Base-by-base conservation (phyloP, 2,113 vertebrate genomes). In the Bettongia penicillata region DNA sequence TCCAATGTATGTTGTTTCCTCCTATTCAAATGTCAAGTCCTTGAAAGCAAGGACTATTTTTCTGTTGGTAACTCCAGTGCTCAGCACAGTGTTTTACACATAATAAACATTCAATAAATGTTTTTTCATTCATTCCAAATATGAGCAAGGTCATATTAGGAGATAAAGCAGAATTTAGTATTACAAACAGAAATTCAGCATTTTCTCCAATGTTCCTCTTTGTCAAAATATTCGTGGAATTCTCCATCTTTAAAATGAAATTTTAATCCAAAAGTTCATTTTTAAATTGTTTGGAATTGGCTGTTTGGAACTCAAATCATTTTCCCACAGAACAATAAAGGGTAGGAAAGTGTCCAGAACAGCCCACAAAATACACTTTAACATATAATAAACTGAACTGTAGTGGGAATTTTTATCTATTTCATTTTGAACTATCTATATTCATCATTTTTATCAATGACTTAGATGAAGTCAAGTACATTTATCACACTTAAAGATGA, bases 311-410 rank as follows among this genome's bases (percentile, higher is more conserved):
- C 91, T 94, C 3, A 16, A 23, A 91, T 31, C 24, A 25, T 92
- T 93, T 95, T 51, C 53, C 93, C 47, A 92, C 0, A 11, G 43
- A 92, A 96, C 43, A 53, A 93, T 31, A 89, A 91, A 93, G 61
- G 94, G 28, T 89, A 8, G 28, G 92, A 90, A 68, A 92, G 91
- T 49, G 51, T 24, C 61, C 51, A 94, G 37, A 22, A 26, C 31
- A 93, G 47, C 8, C 24, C 61, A 61, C 0, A 19, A 95, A 94
- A 91, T 1, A 48, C 51, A 50, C 47, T 22, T 14, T 53, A 51
- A 91, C 91, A 22, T 50, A 90, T 25, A 93, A 48, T 89, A 94
- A 94, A 90, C 12, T 47, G 25, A 92, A 55, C 25, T 25, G 90
- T 11, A 77, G 16, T 77, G 8, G 68, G 22, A 16, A 43, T 77